phyloP scores from a whole-genome alignment of 2,113 vertebrate genomes.

The Orthonyx spaldingii region DNA sequence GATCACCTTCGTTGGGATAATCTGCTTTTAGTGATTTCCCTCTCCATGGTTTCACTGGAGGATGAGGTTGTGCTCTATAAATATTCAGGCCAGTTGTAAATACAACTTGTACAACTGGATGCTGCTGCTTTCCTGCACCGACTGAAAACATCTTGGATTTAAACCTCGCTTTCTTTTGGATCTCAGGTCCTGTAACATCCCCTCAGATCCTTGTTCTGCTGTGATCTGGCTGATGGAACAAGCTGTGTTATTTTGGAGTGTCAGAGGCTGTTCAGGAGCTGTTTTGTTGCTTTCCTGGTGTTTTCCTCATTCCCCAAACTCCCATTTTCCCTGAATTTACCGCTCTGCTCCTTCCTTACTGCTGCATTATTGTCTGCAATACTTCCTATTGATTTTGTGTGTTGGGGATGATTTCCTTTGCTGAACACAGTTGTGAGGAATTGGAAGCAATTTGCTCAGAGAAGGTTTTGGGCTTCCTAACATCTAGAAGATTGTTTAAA shows the following conservation, averaged over 20 bases:
- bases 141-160: background rate
- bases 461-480: background rate
- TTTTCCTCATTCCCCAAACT: background rate
- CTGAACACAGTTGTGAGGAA: background rate
- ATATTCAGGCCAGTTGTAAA: accelerated
- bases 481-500: background rate
- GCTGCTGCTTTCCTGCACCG: background rate
- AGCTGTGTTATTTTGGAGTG: background rate
- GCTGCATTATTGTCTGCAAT: constrained; percentile 8
- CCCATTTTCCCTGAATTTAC: background rate
- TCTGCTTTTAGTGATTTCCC: background rate
- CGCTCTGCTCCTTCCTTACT: background rate
- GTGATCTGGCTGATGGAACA: background rate
- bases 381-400: constrained; percentile 5
- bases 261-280: background rate
- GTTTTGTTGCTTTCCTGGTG: background rate
- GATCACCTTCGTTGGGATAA: background rate
- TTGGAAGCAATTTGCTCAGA: background rate
- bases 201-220: background rate
- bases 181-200: background rate
- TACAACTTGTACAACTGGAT: background rate
- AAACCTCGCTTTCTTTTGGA: background rate
- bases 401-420: background rate
- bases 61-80: accelerated
- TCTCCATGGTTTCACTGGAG: accelerated